Evolutionary conservation across 1,140 invertebrate genomes (phyloP).

Genomic region (Bombus huntii): DNA sequence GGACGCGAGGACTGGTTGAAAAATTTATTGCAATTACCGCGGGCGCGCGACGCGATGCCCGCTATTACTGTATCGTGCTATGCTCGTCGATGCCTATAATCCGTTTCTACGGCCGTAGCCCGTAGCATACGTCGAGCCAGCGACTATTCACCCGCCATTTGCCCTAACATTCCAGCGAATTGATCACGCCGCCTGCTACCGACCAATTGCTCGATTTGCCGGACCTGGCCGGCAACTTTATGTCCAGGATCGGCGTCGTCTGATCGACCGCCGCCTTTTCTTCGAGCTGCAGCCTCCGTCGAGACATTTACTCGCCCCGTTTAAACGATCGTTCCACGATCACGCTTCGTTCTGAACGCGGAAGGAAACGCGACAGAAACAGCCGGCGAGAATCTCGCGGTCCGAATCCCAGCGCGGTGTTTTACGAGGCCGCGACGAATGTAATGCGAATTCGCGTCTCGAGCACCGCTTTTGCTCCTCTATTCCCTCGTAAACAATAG

Average conservation of each 20-base stretch:
- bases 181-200: constrained; percentile 10
- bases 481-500: constrained; percentile 26
- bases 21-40: constrained; percentile 61
- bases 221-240: constrained; percentile 15
- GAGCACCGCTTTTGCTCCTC: neutral
- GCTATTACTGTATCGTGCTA: neutral
- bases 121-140: neutral
- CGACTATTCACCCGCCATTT: constrained; percentile 50
- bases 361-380: neutral
- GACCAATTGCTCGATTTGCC: constrained; percentile 33
- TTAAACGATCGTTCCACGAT: neutral
- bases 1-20: constrained; percentile 28
- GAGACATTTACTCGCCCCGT: neutral
- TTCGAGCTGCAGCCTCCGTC: no score
- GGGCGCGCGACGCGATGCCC: neutral
- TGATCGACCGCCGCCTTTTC: constrained; percentile 37
- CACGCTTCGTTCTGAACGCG: neutral
- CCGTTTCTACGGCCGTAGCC: constrained; percentile 37
- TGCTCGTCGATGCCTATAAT: constrained; percentile 55
- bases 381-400: neutral
- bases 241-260: constrained; percentile 16
- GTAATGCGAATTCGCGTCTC: neutral
- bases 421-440: neutral
- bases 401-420: neutral
- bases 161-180: constrained; percentile 42